A percentile compares a stretch with the other conserved stretches of the same genome.
Conservation (phyloP, 2,797 vertebrate genomes). For the Coregonus suidteri region DNA sequence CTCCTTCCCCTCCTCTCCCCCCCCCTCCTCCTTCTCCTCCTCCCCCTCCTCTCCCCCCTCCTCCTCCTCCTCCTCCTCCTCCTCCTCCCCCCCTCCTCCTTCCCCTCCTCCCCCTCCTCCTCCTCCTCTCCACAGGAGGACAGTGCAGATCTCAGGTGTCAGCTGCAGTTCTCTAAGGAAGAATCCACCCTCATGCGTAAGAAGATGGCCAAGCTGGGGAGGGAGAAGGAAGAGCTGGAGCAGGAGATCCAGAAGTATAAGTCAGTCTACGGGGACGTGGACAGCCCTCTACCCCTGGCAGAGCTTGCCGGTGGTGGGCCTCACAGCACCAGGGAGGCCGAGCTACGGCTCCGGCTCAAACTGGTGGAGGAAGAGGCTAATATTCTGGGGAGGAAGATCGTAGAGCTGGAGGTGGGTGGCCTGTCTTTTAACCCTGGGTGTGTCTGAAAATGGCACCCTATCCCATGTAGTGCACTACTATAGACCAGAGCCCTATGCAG, state of each 20-base stretch:
- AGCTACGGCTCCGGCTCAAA: conserved; percentile 89
- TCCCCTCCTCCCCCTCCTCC: too few species aligned
- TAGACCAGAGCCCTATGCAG: too few species aligned
- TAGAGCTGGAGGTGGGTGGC: conserved; percentile 83
- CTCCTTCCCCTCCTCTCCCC: too few species aligned
- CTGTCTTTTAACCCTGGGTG: background rate
- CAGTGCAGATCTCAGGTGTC: conserved; percentile 95
- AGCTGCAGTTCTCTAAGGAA: conserved; percentile 97
- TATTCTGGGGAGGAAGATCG: conserved; percentile 95
- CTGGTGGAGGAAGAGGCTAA: conserved; percentile 97
- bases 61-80: too few species aligned
- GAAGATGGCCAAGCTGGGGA: conserved; percentile 96
- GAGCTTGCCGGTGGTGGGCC: conserved; percentile 86
- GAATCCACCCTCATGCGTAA: conserved; percentile 94
- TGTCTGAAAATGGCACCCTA: background rate
- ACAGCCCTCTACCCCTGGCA: conserved; percentile 86
- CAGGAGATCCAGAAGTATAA: conserved; percentile 97
- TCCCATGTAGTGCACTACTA: too few species aligned
- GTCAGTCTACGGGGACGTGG: conserved; percentile 92
- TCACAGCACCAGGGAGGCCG: conserved; percentile 87
- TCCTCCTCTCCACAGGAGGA: conserved; percentile 77
- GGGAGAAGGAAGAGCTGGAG: conserved; percentile 92
- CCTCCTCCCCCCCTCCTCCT: too few species aligned
- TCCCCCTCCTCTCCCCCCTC: too few species aligned
- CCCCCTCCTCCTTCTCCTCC: too few species aligned